phyloP scores from a whole-genome alignment of 2,888 invertebrate genomes.

The Diplazon laetatorius region DNA sequence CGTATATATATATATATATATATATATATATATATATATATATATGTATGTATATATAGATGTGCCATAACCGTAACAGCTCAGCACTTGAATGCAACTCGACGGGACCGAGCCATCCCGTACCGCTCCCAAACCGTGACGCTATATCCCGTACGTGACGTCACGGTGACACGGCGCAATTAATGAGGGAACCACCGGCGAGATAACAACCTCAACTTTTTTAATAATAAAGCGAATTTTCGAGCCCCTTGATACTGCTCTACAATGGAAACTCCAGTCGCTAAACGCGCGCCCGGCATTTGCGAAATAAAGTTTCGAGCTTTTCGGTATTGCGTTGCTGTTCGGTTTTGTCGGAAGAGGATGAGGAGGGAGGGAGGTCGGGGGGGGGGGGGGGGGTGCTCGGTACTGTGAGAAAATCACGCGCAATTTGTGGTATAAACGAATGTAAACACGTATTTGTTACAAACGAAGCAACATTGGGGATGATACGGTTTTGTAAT shows the following conservation, averaged over 20 bases:
- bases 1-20: conserved; percentile 5
- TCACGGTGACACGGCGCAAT: conserved; percentile 72
- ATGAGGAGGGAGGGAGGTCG: neutral
- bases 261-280: conserved; percentile 6
- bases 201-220: conserved; percentile 79
- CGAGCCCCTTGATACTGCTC: conserved; percentile 17
- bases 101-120: conserved; percentile 15
- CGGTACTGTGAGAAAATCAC: neutral
- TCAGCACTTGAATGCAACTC: conserved; percentile 46
- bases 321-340: conserved; percentile 14
- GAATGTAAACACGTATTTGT: neutral
- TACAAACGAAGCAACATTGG: too few species aligned
- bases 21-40: too few species aligned
- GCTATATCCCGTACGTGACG: conserved; percentile 45
- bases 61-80: conserved; percentile 22
- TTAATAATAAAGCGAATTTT: conserved; percentile 75
- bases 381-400: neutral
- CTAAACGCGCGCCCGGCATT: neutral
- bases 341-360: neutral
- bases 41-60: neutral
- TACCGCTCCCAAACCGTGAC: conserved; percentile 18
- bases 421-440: neutral
- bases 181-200: conserved; percentile 75
- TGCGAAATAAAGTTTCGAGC: conserved; percentile 31
- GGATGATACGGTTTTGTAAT: too few species aligned